A percentile compares a stretch with the other conserved stretches of the same genome.
Evolutionary conservation across 1,140 invertebrate genomes (phyloP).

Genomic region (Hyposmocoma kahamanoa): DNA sequence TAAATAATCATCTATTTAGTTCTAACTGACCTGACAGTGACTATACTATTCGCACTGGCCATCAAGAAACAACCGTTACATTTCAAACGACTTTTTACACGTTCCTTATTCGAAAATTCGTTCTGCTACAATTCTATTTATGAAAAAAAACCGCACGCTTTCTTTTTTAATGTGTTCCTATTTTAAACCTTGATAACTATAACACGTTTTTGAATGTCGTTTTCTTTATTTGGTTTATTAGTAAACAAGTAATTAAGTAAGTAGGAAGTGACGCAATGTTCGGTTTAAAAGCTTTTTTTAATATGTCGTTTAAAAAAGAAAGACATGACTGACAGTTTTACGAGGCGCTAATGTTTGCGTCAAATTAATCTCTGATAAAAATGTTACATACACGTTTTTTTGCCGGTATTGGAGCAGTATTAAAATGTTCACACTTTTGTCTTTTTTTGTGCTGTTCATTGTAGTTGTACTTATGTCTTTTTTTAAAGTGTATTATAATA

Average conservation of each 20-base stretch:
- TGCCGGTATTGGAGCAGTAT: too few relatives aligned
- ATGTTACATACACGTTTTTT: too few relatives aligned
- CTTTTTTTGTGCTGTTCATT: too few relatives aligned
- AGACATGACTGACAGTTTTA: not conserved
- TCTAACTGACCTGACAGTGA: too few relatives aligned
- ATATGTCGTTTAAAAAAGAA: not conserved
- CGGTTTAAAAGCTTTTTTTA: not conserved
- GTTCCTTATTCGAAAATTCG: constrained; percentile 38
- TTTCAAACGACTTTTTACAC: constrained; percentile 31
- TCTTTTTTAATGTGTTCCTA: constrained; percentile 12
- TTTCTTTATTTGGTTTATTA: not conserved
- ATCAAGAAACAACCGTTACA: constrained; percentile 26
- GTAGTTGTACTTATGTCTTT: too few relatives aligned
- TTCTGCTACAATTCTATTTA: constrained; percentile 33
- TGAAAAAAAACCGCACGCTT: constrained; percentile 21
- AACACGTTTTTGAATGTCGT: not conserved
- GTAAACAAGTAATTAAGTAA: not conserved
- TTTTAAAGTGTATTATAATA: too few relatives aligned
- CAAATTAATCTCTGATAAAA: not conserved
- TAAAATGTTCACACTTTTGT: too few relatives aligned
- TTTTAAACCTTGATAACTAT: not conserved
- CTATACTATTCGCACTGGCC: too few relatives aligned
- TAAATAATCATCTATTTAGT: not conserved
- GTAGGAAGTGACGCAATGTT: not conserved
- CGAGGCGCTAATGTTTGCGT: not conserved